Base-by-base conservation (phyloP, 2,888 invertebrate genomes). In the Thera britannica region DNA sequence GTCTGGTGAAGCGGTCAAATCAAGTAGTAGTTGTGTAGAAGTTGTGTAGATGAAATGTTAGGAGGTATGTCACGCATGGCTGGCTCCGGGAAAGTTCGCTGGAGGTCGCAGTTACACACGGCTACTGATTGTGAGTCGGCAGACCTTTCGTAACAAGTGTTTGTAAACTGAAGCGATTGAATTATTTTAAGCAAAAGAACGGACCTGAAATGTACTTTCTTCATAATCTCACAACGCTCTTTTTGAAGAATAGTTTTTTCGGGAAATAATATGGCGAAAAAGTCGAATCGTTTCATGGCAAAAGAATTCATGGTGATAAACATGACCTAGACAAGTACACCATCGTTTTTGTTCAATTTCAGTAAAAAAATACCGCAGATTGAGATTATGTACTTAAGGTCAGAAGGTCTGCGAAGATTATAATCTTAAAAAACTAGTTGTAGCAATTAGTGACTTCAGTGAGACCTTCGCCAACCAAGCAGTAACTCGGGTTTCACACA, bases 71-170 rank as follows among this genome's bases (percentile, higher is more conserved):
- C 61, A 61, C 70, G 70, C 66, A n/a, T 75, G 76, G 77, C 64
- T 77, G 77, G 75, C 64, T 69, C 68, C 77, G 51, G 79, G 82
- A 83, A 82, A 83, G 82, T 76, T 71, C 67, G 76, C 66, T 63
- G 80, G 81, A 83, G 82, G 82, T 78, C 77, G 74, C 67, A 23
- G 61, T 62, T 70, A 67, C 61, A 70, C 55, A n/a, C 63, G 48
- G 35, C 34, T 44, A 44, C 38, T 56, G 64, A 23, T 55, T 46
- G 12, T 56, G n/a, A 41, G 4, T 12, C 48, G 23, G n/a, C 35
- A 34, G 54, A 41, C 54, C 44, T 66, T 66, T 61, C 66, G 34
- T 57, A 61, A 66, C 23, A 12, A 44, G n/a, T 49, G 52, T 61
- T 65, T 36, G 57, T 58, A 58, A 52, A 52, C 61, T 56, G 66